phyloP scores from a whole-genome alignment of 2,113 vertebrate species.

The Vulpes lagopus region DNA sequence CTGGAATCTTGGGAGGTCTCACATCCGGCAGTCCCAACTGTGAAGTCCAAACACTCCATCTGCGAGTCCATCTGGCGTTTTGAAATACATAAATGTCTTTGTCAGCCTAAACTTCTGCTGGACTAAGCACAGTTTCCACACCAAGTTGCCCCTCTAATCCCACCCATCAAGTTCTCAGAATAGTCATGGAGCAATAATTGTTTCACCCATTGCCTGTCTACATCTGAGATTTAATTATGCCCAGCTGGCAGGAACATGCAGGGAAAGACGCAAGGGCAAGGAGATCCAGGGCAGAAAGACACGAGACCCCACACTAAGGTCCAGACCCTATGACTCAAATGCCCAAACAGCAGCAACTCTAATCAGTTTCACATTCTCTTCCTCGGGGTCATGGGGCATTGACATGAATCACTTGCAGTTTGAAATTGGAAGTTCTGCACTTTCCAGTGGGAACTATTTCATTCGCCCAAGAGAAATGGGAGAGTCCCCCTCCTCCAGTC shows the following conservation, averaged over 20 bases:
- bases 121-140: neutral
- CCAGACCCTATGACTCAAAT: neutral
- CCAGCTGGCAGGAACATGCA: neutral
- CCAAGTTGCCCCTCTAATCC: neutral
- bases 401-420: neutral
- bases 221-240: slow-evolving; percentile 52
- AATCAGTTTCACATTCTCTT: neutral
- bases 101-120: neutral
- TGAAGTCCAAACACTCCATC: neutral
- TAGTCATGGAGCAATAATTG: slow-evolving; percentile 7
- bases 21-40: neutral
- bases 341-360: neutral
- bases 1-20: neutral
- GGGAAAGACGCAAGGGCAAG: neutral
- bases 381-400: neutral
- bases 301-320: neutral
- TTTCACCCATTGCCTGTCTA: slow-evolving; percentile 18
- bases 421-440: neutral
- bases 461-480: neutral
- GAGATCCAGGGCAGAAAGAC: neutral
- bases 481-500: neutral
- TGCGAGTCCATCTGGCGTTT: slow-evolving; percentile 40
- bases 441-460: neutral
- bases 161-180: slow-evolving; percentile 55
- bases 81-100: slow-evolving; percentile 53